phyloP scores from a whole-genome alignment of 2,797 vertebrate species.

The Otolemur crassicaudatus region DNA sequence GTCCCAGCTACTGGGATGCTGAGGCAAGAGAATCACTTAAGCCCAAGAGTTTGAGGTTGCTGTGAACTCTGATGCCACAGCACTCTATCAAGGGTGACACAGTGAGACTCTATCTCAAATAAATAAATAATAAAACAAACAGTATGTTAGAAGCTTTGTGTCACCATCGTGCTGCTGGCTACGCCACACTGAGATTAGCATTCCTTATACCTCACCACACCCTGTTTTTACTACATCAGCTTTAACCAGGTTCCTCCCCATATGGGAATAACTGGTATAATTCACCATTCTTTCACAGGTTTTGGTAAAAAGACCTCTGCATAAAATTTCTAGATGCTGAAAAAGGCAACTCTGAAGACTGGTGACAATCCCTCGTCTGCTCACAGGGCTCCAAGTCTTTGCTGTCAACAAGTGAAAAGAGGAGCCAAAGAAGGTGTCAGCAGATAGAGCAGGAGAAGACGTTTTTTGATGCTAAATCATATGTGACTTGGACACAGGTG shows the following conservation, averaged over 20 bases:
- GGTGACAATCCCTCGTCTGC: not conserved
- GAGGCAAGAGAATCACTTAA: too few relatives aligned
- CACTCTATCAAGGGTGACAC: too few relatives aligned
- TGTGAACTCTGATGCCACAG: too few relatives aligned
- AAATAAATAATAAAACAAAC: too few relatives aligned
- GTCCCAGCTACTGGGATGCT: too few relatives aligned
- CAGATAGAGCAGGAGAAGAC: not conserved
- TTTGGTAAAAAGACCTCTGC: not conserved
- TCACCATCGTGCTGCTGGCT: not conserved
- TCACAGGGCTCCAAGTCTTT: not conserved
- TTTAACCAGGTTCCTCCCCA: not conserved
- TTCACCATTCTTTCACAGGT: fast-evolving
- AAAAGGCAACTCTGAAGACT: not conserved
- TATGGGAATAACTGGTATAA: fast-evolving
- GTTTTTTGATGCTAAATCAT: not conserved
- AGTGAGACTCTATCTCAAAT: too few relatives aligned
- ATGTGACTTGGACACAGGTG: not conserved
- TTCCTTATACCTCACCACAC: too few relatives aligned
- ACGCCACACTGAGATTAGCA: fast-evolving
- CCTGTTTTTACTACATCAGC: fast-evolving
- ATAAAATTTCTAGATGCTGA: not conserved
- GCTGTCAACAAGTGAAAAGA: not conserved
- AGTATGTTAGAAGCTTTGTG: not conserved
- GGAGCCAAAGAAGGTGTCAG: too few relatives aligned
- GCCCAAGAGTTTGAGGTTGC: too few relatives aligned